These are phyloP conservation scores for Aphis craccivora DNA, from an alignment of 1,140 invertebrate genomes.

Conservation along the genomic window DNA sequence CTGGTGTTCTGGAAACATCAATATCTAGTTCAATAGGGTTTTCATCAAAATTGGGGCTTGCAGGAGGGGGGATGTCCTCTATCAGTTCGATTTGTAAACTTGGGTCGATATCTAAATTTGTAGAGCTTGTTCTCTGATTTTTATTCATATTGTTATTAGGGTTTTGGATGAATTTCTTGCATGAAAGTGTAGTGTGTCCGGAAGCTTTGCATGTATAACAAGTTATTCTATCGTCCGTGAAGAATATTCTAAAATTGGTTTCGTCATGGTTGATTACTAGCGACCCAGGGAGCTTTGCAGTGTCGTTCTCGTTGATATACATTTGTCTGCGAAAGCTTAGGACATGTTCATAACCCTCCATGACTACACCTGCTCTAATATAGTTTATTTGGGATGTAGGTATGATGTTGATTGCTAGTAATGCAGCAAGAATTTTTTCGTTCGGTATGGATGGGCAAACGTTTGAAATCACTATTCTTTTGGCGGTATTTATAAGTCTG, in stretches of 20 bases:
- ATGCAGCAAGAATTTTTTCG: no score
- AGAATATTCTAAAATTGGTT: slow-evolving; percentile 12
- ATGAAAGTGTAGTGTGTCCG: neutral
- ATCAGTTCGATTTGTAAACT: no score
- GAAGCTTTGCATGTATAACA: neutral
- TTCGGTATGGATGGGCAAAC: no score
- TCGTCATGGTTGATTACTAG: neutral
- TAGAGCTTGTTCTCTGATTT: neutral
- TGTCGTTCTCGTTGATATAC: neutral
- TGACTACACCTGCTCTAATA: neutral
- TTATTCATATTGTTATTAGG: neutral
- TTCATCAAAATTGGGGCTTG: no score
- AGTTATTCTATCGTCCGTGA: neutral
- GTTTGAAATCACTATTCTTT: no score
- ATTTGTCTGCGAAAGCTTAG: neutral
- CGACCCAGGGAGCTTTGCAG: neutral
- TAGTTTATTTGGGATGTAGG: no score
- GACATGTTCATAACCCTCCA: neutral
- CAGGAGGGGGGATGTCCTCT: no score
- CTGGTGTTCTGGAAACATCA: no score
- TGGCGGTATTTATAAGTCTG: no score
- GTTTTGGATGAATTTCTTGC: neutral
- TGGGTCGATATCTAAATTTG: no score
- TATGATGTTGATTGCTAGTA: no score
- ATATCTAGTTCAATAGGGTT: no score